These are phyloP conservation scores for Andricus quercusramuli DNA, from an alignment of 2,888 invertebrate genomes.

Conservation along the genomic window DNA sequence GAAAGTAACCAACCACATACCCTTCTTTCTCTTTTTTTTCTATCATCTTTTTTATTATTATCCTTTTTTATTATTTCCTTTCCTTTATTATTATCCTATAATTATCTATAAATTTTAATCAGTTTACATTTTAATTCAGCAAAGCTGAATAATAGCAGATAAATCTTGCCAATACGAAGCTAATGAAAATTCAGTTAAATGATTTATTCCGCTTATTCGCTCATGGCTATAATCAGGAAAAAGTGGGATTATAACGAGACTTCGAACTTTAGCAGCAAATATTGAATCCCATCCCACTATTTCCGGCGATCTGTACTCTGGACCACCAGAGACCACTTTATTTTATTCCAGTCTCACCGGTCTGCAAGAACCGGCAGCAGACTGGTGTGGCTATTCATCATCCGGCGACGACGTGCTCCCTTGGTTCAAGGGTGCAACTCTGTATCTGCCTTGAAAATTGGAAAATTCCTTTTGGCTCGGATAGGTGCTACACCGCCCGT, in stretches of 20 bases:
- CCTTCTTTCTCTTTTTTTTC: too few species aligned
- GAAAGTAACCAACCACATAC: too few species aligned
- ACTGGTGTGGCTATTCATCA: constrained; percentile 52
- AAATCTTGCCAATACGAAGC: neutral
- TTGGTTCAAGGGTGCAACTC: constrained; percentile 44
- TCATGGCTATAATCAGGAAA: neutral
- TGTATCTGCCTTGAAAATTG: constrained; percentile 68
- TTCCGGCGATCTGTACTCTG: constrained; percentile 42
- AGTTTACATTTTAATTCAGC: neutral
- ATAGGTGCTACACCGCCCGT: constrained; percentile 43
- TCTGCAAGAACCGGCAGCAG: constrained; percentile 39
- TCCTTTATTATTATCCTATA: too few species aligned
- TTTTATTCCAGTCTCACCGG: constrained; percentile 48
- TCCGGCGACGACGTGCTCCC: constrained; percentile 47
- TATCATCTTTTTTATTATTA: too few species aligned
- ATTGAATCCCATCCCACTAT: neutral
- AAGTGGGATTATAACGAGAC: constrained; percentile 7
- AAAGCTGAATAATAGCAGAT: neutral
- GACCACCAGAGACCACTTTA: constrained; percentile 47
- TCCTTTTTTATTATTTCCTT: too few species aligned
- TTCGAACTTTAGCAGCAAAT: constrained; percentile 2
- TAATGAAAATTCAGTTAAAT: neutral
- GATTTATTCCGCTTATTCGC: neutral
- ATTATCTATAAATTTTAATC: constrained; percentile 38
- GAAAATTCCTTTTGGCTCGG: constrained; percentile 60